Conservation (phyloP, 1,140 invertebrate genomes). For the Microplitis demolitor region DNA sequence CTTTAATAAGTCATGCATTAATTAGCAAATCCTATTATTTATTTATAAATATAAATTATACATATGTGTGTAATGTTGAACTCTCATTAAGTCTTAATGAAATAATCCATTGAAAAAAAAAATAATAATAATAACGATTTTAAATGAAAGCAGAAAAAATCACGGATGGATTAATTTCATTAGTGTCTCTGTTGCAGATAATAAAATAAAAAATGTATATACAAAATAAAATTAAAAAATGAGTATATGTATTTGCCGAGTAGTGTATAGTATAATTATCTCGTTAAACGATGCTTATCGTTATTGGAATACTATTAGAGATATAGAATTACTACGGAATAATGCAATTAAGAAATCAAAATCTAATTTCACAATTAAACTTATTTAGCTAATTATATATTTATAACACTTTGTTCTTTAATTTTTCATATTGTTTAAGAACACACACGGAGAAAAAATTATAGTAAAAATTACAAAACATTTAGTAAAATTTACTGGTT, state of each 20-base stretch:
- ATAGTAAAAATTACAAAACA: no score
- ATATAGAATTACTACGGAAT: slow-evolving; percentile 25
- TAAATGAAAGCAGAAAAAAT: neutral
- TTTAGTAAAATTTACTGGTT: no score
- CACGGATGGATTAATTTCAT: slow-evolving; percentile 9
- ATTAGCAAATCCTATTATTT: no score
- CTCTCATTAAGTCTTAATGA: no score
- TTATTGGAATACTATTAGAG: slow-evolving; percentile 14
- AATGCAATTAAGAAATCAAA: slow-evolving; percentile 21
- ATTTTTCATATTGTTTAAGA: no score
- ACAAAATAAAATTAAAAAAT: neutral
- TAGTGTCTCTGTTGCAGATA: neutral
- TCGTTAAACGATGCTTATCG: slow-evolving; percentile 19
- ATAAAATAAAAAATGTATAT: neutral
- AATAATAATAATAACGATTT: no score
- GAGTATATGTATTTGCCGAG: neutral
- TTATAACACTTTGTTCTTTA: neutral
- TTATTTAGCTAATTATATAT: slow-evolving; percentile 14
- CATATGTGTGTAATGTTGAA: no score
- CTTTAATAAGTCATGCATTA: no score
- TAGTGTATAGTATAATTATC: slow-evolving; percentile 13
- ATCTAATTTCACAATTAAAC: neutral
- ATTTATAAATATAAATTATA: no score
- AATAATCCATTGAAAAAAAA: no score
- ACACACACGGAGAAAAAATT: no score